Evolutionary conservation across 1,140 invertebrate species (phyloP).

Genomic region (Drosophila arawakana): DNA sequence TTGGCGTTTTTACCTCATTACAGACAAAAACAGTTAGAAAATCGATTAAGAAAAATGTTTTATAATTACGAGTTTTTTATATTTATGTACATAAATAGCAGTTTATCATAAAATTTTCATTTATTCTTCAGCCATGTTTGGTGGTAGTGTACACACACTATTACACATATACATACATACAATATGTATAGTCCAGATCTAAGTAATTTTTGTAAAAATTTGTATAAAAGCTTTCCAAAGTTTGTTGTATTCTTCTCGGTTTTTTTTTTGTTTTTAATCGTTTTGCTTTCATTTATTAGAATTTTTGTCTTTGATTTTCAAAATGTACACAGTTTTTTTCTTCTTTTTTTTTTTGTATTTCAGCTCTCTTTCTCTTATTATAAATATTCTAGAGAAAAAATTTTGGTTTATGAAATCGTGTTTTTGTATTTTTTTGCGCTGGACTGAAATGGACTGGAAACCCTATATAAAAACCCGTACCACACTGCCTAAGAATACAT

Average conservation of each 20-base stretch:
- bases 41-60: conserved; percentile 28
- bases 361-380: conserved; percentile 42
- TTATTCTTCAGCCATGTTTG: conserved; percentile 40
- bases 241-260: conserved; percentile 19
- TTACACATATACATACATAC: conserved; percentile 4
- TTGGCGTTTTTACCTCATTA: neutral
- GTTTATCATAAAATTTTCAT: conserved; percentile 35
- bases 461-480: conserved; percentile 36
- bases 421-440: conserved; percentile 24
- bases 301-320: conserved; percentile 56
- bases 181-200: conserved; percentile 38
- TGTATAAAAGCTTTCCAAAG: conserved; percentile 44
- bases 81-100: conserved; percentile 42
- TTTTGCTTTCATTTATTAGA: conserved; percentile 41
- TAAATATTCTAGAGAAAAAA: conserved; percentile 45
- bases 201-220: conserved; percentile 36
- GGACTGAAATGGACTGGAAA: conserved; percentile 45
- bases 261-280: conserved; percentile 6
- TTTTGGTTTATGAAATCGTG: conserved; percentile 51
- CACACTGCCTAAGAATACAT: conserved; percentile 46
- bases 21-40: conserved; percentile 13
- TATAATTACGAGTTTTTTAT: conserved; percentile 42
- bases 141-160: conserved; percentile 35
- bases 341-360: conserved; percentile 24
- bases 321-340: conserved; percentile 44